Evolutionary conservation across 2,888 invertebrate species (phyloP).

Genomic region (Eugnorisma glareosa): DNA sequence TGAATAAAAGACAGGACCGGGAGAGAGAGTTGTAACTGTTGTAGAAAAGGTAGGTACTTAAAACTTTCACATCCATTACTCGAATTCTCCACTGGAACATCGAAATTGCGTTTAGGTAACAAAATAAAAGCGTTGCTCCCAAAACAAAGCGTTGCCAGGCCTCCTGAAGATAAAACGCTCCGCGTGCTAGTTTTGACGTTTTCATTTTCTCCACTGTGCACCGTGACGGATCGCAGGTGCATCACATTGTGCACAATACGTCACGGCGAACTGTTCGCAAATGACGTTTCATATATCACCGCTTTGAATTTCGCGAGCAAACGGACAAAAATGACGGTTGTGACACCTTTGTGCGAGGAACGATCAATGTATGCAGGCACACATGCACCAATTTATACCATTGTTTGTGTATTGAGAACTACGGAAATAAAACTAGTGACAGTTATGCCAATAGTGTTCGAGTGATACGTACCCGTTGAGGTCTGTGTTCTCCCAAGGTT

Average conservation of each 20-base stretch:
- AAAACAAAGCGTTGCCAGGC: slow-evolving; percentile 59
- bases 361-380: slow-evolving; percentile 46
- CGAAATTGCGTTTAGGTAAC: slow-evolving; percentile 53
- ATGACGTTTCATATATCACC: slow-evolving; percentile 73
- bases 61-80: slow-evolving; percentile 61
- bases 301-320: slow-evolving; percentile 60
- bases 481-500: background rate
- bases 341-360: slow-evolving; percentile 59
- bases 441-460: slow-evolving; percentile 30
- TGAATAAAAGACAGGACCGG: slow-evolving; percentile 57
- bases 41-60: slow-evolving; percentile 1
- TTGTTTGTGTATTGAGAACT: slow-evolving; percentile 48
- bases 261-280: slow-evolving; percentile 69
- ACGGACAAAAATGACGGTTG: slow-evolving; percentile 65
- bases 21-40: background rate
- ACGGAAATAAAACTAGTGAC: slow-evolving; percentile 40
- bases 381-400: slow-evolving; percentile 47
- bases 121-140: slow-evolving; percentile 52
- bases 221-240: slow-evolving; percentile 76
- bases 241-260: slow-evolving; percentile 68
- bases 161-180: slow-evolving; percentile 58
- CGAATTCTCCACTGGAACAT: slow-evolving; percentile 42
- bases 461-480: background rate
- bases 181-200: slow-evolving; percentile 68
- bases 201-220: slow-evolving; percentile 71